Percentiles rank a stretch among this genome's conserved stretches.
phyloP scores from a whole-genome alignment of 2,888 invertebrate genomes.

The Chymomyza amoena region DNA sequence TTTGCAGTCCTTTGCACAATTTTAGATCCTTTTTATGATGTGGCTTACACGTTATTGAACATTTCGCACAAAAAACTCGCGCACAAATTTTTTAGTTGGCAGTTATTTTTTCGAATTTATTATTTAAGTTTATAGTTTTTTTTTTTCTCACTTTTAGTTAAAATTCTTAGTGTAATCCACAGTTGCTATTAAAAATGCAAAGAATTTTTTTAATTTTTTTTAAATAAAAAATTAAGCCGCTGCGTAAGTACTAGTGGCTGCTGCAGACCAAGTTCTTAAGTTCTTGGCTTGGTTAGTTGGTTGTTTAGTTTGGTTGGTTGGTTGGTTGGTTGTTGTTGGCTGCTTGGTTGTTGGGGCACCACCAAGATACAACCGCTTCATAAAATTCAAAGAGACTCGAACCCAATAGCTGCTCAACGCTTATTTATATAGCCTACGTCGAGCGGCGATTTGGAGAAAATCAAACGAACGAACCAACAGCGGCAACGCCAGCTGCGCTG shows the following conservation, averaged over 20 bases:
- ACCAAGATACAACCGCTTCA: slow-evolving; percentile 79
- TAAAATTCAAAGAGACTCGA: slow-evolving; percentile 79
- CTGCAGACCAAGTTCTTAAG: slow-evolving; percentile 42
- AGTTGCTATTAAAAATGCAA: slow-evolving; percentile 38
- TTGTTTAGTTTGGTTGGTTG: slow-evolving; percentile 30
- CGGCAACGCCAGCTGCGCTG: slow-evolving; percentile 18
- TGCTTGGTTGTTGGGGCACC: slow-evolving; percentile 50
- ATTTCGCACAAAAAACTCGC: slow-evolving; percentile 41
- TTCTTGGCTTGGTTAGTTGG: slow-evolving; percentile 42
- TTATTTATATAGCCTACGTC: slow-evolving; percentile 80
- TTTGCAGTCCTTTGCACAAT: slow-evolving; percentile 19
- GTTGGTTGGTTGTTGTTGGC: slow-evolving; percentile 39
- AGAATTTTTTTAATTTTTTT: slow-evolving; percentile 22
- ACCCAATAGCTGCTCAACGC: slow-evolving; percentile 79
- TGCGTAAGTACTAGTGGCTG: slow-evolving; percentile 9
- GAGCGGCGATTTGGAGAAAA: slow-evolving; percentile 76
- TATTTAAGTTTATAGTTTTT: slow-evolving; percentile 10
- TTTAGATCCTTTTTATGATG: slow-evolving; percentile 47
- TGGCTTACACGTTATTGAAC: slow-evolving; percentile 38
- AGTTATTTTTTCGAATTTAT: slow-evolving; percentile 13
- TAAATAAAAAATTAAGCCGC: neutral
- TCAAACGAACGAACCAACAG: slow-evolving; percentile 45
- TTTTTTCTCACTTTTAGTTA: slow-evolving; percentile 26
- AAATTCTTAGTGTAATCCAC: slow-evolving; percentile 43
- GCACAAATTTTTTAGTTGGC: slow-evolving; percentile 14